Evolutionary conservation across 2,113 vertebrate species (phyloP).

Genomic region (Urocynchramus pylzowi): DNA sequence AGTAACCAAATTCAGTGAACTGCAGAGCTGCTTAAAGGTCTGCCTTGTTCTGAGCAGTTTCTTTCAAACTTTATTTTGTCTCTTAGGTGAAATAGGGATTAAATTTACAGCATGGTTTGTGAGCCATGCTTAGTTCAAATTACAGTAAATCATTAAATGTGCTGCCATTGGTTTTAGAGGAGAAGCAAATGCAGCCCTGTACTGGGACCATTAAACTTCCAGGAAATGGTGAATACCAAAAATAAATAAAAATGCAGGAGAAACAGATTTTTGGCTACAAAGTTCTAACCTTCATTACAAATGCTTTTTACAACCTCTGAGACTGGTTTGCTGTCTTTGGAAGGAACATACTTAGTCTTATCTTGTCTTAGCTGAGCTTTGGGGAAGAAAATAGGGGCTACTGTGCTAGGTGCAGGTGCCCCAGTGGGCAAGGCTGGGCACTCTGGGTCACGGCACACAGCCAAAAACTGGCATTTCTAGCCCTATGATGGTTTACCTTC

Average conservation of each 20-base stretch:
- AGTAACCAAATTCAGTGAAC: background rate
- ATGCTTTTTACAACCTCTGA: background rate
- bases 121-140: conserved; percentile 6
- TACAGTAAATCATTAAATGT: background rate
- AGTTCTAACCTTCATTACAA: background rate
- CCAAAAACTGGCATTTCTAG: background rate
- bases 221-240: background rate
- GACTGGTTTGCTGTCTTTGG: background rate
- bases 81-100: background rate
- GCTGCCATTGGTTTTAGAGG: background rate
- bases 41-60: background rate
- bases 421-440: fast-evolving
- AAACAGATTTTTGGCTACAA: background rate
- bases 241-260: background rate
- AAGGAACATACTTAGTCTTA: background rate
- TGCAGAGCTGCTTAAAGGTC: background rate
- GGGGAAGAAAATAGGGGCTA: background rate
- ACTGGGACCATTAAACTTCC: background rate
- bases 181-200: background rate
- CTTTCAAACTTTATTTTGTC: background rate
- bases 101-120: background rate
- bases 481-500: background rate
- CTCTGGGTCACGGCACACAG: background rate
- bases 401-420: background rate
- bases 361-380: background rate